Percentiles rank a stretch among this genome's conserved stretches.
Evolutionary conservation across 2,888 invertebrate species (phyloP).

Genomic region (Aricia artaxerxes): DNA sequence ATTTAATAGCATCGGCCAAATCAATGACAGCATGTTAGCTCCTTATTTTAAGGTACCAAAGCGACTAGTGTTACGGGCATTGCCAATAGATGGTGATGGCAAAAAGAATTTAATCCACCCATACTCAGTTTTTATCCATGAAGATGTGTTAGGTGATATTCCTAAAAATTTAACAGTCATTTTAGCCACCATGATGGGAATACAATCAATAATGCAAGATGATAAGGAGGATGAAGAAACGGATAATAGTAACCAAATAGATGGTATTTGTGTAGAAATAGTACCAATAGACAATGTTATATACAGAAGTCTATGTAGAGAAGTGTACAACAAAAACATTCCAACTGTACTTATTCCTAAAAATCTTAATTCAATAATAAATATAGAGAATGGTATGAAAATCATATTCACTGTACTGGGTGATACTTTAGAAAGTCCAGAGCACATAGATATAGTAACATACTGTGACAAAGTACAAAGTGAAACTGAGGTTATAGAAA

Average conservation of each 20-base stretch:
- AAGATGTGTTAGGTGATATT: conserved; percentile 61
- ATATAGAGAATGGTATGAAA: conserved; percentile 79
- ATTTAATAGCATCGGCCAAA: conserved; percentile 65
- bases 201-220: conserved; percentile 58
- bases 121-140: conserved; percentile 71
- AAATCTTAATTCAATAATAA: conserved; percentile 76
- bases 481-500: conserved; percentile 63
- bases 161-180: conserved; percentile 58
- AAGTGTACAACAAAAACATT: conserved; percentile 66
- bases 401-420: conserved; percentile 73
- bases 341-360: conserved; percentile 77
- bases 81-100: conserved; percentile 71
- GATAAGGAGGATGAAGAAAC: conserved; percentile 49
- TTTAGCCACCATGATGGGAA: conserved; percentile 63
- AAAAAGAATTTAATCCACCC: conserved; percentile 71
- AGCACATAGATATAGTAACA: conserved; percentile 75
- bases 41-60: conserved; percentile 60
- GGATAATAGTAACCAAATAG: conserved; percentile 50
- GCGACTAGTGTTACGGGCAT: conserved; percentile 60
- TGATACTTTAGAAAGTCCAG: conserved; percentile 59
- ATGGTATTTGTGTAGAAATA: conserved; percentile 71
- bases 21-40: conserved; percentile 59
- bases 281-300: conserved; percentile 65
- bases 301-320: conserved; percentile 65
- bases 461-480: conserved; percentile 60